Conservation (phyloP, 1,140 invertebrate species). For the Drosophila oshimai region DNA sequence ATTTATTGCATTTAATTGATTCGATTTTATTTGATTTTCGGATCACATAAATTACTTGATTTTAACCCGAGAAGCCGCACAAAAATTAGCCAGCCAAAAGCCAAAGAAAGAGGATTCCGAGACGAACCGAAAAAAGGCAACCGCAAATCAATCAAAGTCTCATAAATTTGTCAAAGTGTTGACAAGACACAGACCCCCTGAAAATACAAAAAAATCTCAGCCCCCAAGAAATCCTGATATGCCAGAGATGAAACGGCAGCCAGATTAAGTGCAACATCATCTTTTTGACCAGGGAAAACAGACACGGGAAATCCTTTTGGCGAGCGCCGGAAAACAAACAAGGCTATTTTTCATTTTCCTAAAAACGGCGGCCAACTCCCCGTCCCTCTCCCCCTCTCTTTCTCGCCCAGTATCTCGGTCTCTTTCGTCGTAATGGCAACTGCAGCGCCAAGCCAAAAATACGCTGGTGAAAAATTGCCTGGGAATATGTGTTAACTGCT, state of each 20-base stretch:
- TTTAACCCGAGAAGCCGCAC: constrained; percentile 23
- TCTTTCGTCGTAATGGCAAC: constrained; percentile 38
- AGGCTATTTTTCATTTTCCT: constrained; percentile 80
- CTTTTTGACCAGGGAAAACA: constrained; percentile 45
- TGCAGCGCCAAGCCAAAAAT: constrained; percentile 66
- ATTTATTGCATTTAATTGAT: constrained; percentile 75
- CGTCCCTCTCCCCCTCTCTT: background rate
- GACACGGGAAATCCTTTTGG: constrained; percentile 37
- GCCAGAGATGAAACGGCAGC: constrained; percentile 55
- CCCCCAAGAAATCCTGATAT: background rate
- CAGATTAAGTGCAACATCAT: constrained; percentile 78
- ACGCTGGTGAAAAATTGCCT: constrained; percentile 81
- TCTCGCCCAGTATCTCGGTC: background rate
- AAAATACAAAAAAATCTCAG: no score
- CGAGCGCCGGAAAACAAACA: constrained; percentile 64
- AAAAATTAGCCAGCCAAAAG: constrained; percentile 13
- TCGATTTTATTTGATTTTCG: constrained; percentile 46
- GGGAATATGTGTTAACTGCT: constrained; percentile 82
- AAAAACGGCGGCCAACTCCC: constrained; percentile 66
- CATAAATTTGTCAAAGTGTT: constrained; percentile 78
- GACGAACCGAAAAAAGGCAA: constrained; percentile 18
- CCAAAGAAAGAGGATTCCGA: constrained; percentile 2
- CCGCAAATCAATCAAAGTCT: constrained; percentile 82
- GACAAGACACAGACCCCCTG: constrained; percentile 56
- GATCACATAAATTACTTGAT: constrained; percentile 24